A percentile compares a stretch with the other conserved stretches of the same genome.
phyloP scores from a whole-genome alignment of 2,113 vertebrate genomes.

The Myrmecophaga tridactyla region DNA sequence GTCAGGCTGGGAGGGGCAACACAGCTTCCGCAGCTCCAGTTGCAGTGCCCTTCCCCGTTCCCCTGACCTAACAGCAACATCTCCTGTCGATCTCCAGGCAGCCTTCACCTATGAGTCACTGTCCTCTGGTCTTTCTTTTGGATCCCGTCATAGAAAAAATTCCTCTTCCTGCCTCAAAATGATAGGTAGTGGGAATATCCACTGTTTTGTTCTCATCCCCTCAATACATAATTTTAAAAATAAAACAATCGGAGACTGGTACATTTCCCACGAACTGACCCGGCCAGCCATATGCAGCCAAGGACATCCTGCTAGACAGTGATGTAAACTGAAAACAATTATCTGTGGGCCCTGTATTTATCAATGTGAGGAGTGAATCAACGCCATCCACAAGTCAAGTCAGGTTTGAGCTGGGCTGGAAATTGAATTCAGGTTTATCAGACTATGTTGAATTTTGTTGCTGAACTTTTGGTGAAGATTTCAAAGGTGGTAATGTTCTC shows the following conservation, averaged over 20 bases:
- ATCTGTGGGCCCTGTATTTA: neutral
- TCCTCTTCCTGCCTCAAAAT: neutral
- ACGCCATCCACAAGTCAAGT: neutral
- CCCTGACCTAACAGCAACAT: too few relatives aligned
- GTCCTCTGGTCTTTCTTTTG: neutral
- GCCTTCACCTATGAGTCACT: neutral
- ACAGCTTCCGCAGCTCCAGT: too few relatives aligned
- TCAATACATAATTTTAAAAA: slow-evolving; percentile 42
- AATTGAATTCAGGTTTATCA: neutral
- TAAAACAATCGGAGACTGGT: slow-evolving; percentile 33
- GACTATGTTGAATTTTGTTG: slow-evolving; percentile 8
- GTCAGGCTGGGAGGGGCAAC: too few relatives aligned
- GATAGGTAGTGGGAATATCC: neutral
- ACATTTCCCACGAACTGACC: slow-evolving; percentile 3
- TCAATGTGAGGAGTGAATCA: slow-evolving; percentile 5
- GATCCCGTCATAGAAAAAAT: neutral
- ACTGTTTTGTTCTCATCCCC: neutral
- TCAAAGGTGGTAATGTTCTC: neutral
- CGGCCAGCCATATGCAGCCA: neutral
- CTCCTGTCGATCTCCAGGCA: neutral
- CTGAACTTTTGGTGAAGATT: slow-evolving; percentile 30
- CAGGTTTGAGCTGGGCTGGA: neutral
- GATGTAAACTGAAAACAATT: neutral
- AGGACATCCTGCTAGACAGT: slow-evolving; percentile 29
- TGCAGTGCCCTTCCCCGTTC: too few relatives aligned